These are phyloP conservation scores for Anas platyrhynchos DNA, from an alignment of 2,113 vertebrate species.

Conservation along the genomic window DNA sequence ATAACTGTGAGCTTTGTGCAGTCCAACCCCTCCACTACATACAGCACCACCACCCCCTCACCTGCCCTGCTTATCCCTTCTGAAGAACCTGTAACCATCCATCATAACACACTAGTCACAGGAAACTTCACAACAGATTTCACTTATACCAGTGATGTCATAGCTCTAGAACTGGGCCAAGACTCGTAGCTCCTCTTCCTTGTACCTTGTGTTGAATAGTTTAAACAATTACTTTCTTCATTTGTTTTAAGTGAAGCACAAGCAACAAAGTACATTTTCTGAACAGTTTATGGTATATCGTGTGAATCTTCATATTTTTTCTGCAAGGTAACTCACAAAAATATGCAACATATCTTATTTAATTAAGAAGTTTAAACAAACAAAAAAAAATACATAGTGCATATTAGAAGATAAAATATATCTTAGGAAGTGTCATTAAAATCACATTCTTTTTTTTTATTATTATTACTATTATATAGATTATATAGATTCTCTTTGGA, in stretches of 20 bases:
- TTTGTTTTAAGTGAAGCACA: not conserved
- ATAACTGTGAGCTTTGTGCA: too few species aligned
- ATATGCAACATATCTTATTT: accelerated
- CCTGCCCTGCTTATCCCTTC: too few species aligned
- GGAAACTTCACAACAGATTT: too few species aligned
- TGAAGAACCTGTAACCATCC: too few species aligned
- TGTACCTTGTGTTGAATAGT: not conserved
- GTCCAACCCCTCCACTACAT: too few species aligned
- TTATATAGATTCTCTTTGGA: not conserved
- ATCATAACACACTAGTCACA: too few species aligned
- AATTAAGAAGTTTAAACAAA: not conserved
- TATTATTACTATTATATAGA: not conserved
- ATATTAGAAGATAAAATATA: not conserved
- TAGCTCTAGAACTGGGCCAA: too few species aligned
- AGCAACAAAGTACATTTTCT: not conserved
- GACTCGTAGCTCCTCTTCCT: too few species aligned
- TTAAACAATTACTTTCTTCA: not conserved
- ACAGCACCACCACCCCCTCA: too few species aligned
- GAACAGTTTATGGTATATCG: not conserved
- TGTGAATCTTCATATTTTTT: not conserved
- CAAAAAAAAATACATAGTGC: not conserved
- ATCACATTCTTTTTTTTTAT: not conserved
- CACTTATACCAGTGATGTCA: too few species aligned
- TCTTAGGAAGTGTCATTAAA: not conserved
- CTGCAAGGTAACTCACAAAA: not conserved